Evolutionary conservation across 2,113 vertebrate species (phyloP), one percentile per base, ranked within the genome.

Genomic region (Ictalurus punctatus): DNA sequence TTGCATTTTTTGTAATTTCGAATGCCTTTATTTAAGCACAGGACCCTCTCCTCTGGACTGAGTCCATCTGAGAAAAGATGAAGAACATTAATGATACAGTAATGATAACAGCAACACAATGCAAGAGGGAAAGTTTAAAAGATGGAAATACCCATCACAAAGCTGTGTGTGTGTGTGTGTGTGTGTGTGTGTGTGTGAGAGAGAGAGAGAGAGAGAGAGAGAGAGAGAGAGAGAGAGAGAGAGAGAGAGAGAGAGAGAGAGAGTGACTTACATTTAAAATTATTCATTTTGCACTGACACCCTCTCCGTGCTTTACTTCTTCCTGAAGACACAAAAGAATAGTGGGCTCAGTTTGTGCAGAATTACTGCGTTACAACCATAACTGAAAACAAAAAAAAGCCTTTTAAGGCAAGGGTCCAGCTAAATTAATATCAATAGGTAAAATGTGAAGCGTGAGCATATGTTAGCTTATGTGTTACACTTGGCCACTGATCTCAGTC

Each of bases 1-100:
- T 6, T 63, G 89, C 90, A 93, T 34, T 10, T 90, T 78, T 21
- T 89, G 25, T 0, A 25, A 6, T 78, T 69, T 63, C 14, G 48
- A 0, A 23, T 59, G 7, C 63, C 61, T 54, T 76, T 79, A 67
- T 6, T 69, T 34, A 17, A 27, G 89, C 92, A 93, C 0, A 2
- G 0, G 25, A 0, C 13, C 25, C 34, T 54, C 58, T 79, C 0
- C 59, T 91, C 58, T 6, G 10, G 4, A 30, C 73, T 89, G 86
- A 87, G 84, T 84, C 10, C 1, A 56, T 14, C 84, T 88, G 67
- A 58, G 67, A 80, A 37, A 58, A 58, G 37, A 80, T 71, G 16
- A 56, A 65, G 19, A 25, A 37, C 0, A 58, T 9, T 48, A 48
- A 48, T 48, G 6, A 7, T 48, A 48, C 83, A 58, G 8, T 63